These are phyloP conservation scores for Neoaliturus tenellus DNA, from an alignment of 2,888 invertebrate genomes.

Conservation along the genomic window DNA sequence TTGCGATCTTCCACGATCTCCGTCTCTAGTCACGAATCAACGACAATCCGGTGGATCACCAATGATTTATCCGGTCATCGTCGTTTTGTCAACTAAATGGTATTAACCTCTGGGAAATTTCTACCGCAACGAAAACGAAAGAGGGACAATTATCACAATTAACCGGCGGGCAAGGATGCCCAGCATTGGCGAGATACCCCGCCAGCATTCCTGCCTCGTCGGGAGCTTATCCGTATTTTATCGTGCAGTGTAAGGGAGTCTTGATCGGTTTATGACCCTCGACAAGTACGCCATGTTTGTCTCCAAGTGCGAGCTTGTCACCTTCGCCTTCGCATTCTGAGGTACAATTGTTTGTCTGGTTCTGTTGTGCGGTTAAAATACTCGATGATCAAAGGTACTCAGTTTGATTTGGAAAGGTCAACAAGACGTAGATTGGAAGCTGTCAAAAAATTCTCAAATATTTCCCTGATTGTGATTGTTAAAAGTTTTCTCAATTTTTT, in stretches of 20 bases:
- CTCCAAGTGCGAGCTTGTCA: background rate
- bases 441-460: no score
- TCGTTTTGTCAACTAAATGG: constrained; percentile 37
- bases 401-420: no score
- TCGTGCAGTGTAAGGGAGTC: background rate
- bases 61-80: constrained; percentile 35
- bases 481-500: no score
- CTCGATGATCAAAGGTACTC: no score
- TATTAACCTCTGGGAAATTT: constrained; percentile 45
- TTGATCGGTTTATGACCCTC: constrained; percentile 4
- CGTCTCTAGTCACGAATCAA: background rate
- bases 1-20: background rate
- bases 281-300: constrained; percentile 17
- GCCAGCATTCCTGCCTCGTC: background rate
- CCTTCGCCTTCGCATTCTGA: background rate
- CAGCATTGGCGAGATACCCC: constrained; percentile 23
- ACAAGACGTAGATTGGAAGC: no score
- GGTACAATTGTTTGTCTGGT: background rate
- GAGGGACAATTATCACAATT: constrained; percentile 44
- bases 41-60: background rate
- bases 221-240: constrained; percentile 17
- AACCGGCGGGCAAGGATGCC: constrained; percentile 26
- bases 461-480: no score
- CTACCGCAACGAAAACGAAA: constrained; percentile 39
- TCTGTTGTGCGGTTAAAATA: no score